Base-by-base conservation (phyloP, 1,140 invertebrate species). In the Camponotus vicinus region DNA sequence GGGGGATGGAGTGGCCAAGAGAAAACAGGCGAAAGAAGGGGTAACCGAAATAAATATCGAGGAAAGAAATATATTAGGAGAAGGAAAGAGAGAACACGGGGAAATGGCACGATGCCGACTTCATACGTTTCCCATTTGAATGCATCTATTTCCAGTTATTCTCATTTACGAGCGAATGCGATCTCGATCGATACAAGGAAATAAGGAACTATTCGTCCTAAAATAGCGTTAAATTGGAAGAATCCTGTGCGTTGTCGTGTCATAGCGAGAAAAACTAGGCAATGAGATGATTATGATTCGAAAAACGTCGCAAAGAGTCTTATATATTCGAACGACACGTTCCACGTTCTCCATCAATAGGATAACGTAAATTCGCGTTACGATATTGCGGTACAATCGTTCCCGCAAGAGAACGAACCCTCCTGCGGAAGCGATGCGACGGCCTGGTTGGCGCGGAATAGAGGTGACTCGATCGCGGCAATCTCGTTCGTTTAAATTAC, bases 51-150 rank as follows among this genome's bases (percentile, higher is more conserved):
- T 55, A 45, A 2, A 42, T 15, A 32, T 4, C 18, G 21, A n/a
- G 13, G 45, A 67, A 80, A 59, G 63, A 67, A 66, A 37, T 32
- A 7, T 7, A 27, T 21, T 21, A 21, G 27, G 15, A 52, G 15
- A 61, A 40, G 32, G 18, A 45, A 79, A 52, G 49, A 77, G 63
- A 13, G 42, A 11, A 8, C 8, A 9, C 61, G 64, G 63, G 34
- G 77, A 73, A 67, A 69, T 66, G 78, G 40, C 70, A 86, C 83
- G 84, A 88, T 83, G 78, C 63, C 73, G 77, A 86, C 40, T 86
- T 76, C 66, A 64, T 59, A 69, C 67, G 77, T 90, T 40, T 90
- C 75, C 86, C 71, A 86, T 86, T 88, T 88, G 40, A 77, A 86
- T 45, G 84, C 69, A 42, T 18, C 59, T 71, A 69, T 40, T 69